A percentile compares a stretch with the other conserved stretches of the same genome.
Conservation (phyloP, 2,888 invertebrate species). For the Julus scandinavius region DNA sequence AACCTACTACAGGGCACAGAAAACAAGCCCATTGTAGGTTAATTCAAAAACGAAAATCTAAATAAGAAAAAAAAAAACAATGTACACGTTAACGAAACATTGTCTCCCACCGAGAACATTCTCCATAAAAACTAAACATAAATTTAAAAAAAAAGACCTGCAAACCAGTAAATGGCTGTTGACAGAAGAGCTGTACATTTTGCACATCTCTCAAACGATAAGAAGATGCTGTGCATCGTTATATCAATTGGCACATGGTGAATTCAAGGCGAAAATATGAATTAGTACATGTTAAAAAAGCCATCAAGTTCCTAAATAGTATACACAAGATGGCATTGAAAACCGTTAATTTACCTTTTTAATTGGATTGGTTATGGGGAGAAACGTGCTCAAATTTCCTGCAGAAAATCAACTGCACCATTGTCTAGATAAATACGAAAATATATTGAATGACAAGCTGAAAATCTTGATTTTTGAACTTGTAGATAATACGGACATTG, state of each 20-base stretch:
- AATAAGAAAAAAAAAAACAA: neutral
- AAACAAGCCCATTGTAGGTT: neutral
- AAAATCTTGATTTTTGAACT: no score
- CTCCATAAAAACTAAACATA: constrained; percentile 8
- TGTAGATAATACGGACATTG: no score
- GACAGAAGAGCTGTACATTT: neutral
- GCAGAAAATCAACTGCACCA: neutral
- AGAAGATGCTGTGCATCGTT: neutral
- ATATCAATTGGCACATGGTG: constrained; percentile 33
- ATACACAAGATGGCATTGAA: neutral
- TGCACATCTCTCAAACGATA: neutral
- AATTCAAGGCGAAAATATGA: constrained; percentile 14
- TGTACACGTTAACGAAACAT: constrained; percentile 17
- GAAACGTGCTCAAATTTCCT: neutral
- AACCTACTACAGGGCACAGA: neutral
- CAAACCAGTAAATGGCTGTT: neutral
- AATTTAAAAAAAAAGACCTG: constrained; percentile 1
- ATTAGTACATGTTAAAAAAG: neutral
- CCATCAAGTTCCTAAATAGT: neutral
- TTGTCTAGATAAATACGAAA: no score
- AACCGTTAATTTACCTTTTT: neutral
- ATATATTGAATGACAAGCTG: no score
- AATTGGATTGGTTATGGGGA: neutral
- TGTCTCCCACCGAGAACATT: constrained; percentile 13
- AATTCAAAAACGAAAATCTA: neutral